These are phyloP conservation scores for Eriocheir sinensis DNA, from an alignment of 1,140 invertebrate genomes.

Conservation along the genomic window DNA sequence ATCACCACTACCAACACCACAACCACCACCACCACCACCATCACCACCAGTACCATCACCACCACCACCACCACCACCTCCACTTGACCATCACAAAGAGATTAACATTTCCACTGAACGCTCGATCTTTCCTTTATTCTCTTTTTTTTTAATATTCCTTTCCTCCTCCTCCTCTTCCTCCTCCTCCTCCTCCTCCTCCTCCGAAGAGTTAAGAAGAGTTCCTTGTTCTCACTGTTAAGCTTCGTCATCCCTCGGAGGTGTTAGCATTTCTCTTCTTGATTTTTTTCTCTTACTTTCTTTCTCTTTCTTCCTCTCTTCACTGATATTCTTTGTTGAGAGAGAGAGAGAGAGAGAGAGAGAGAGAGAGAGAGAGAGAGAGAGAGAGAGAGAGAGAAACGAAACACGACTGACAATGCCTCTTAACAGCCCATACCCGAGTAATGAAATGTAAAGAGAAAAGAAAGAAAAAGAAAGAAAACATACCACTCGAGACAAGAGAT, in stretches of 20 bases:
- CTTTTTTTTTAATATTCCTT: not conserved
- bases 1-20: too few relatives aligned
- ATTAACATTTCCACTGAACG: not conserved
- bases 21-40: not conserved
- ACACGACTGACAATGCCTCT: not conserved
- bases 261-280: constrained; percentile 15
- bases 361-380: not conserved
- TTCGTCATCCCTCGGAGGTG: not conserved
- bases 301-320: not conserved
- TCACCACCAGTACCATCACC: not conserved
- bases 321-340: not conserved
- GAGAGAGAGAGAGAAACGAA: not conserved
- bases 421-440: not conserved
- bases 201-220: not conserved
- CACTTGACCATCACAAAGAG: not conserved
- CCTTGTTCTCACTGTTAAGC: not conserved
- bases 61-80: not conserved
- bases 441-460: too few relatives aligned
- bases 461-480: too few relatives aligned
- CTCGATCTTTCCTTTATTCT: not conserved
- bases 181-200: not conserved
- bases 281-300: not conserved
- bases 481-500: too few relatives aligned
- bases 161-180: constrained; percentile 1
- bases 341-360: not conserved